Percentiles rank a stretch among this genome's conserved stretches.
Conservation (phyloP, 37 sponge, comb jelly and placozoan genomes). For the Lycopodina hypogea region DNA sequence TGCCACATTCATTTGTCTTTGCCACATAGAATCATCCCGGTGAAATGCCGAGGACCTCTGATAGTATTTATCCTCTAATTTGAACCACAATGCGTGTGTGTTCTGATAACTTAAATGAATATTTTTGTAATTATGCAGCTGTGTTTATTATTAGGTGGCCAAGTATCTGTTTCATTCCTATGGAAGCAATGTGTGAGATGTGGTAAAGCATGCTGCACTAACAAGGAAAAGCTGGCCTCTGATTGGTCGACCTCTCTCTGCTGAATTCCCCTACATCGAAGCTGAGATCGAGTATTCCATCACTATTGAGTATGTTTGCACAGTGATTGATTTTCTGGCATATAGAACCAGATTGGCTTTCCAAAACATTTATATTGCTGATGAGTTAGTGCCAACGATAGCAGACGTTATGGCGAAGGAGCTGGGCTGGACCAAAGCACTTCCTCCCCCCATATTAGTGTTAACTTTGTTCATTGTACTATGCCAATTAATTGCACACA, state of each 20-base stretch:
- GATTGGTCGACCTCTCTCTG: conserved; percentile 75
- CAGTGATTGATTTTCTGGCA: conserved; percentile 88
- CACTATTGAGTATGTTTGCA: conserved; percentile 91
- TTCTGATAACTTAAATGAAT: background rate
- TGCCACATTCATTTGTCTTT: too few species aligned
- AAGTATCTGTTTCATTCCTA: conserved; percentile 83
- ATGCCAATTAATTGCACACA: too few species aligned
- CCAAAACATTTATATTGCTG: conserved; percentile 91
- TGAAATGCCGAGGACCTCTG: too few species aligned
- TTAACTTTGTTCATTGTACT: too few species aligned
- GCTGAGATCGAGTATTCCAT: conserved; percentile 92
- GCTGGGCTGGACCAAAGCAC: conserved; percentile 84
- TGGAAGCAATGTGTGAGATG: conserved; percentile 87
- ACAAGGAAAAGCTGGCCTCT: conserved; percentile 95
- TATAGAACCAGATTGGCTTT: conserved; percentile 93
- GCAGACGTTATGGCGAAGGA: conserved; percentile 91
- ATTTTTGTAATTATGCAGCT: background rate
- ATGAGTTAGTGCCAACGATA: conserved; percentile 86
- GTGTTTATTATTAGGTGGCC: conserved; percentile 64
- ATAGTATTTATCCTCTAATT: too few species aligned
- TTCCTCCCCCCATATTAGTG: too few species aligned
- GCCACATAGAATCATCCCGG: too few species aligned
- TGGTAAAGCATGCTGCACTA: conserved; percentile 83
- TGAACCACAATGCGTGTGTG: background rate
- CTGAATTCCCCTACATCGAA: conserved; percentile 97